Conservation (phyloP, 2,113 vertebrate species). For the Hypomesus transpacificus region DNA sequence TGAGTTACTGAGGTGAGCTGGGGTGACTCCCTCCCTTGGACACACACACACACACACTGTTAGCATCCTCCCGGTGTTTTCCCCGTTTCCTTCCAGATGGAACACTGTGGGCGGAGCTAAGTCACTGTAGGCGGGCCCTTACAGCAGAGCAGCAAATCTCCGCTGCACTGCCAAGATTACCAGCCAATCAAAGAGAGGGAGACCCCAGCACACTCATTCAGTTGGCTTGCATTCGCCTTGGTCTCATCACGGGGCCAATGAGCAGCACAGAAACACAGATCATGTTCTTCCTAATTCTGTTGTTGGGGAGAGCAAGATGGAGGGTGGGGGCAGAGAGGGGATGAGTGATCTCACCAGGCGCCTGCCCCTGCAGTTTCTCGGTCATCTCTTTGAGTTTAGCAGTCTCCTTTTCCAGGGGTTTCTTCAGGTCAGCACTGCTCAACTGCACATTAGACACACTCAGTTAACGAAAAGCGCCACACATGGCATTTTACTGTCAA, state of each 20-base stretch:
- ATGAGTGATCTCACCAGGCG: conserved; percentile 52
- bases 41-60: conserved; percentile 39
- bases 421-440: conserved; percentile 80
- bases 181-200: conserved; percentile 49
- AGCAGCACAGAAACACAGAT: background rate
- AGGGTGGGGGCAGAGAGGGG: background rate
- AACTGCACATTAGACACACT: conserved; percentile 66
- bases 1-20: conserved; percentile 43
- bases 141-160: conserved; percentile 67
- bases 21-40: conserved; percentile 33
- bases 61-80: conserved; percentile 31
- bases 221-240: conserved; percentile 68
- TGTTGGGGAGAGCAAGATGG: too few relatives aligned
- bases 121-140: conserved; percentile 66
- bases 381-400: conserved; percentile 82
- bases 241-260: conserved; percentile 67
- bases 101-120: conserved; percentile 21
- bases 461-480: background rate
- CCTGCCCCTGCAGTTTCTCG: conserved; percentile 42
- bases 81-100: conserved; percentile 41
- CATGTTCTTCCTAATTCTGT: too few relatives aligned
- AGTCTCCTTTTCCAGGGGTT: conserved; percentile 83
- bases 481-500: background rate
- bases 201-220: conserved; percentile 43
- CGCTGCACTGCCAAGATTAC: conserved; percentile 70